These are phyloP conservation scores for Trichonephila inaurata DNA, from an alignment of 1,140 invertebrate species.

Conservation along the genomic window DNA sequence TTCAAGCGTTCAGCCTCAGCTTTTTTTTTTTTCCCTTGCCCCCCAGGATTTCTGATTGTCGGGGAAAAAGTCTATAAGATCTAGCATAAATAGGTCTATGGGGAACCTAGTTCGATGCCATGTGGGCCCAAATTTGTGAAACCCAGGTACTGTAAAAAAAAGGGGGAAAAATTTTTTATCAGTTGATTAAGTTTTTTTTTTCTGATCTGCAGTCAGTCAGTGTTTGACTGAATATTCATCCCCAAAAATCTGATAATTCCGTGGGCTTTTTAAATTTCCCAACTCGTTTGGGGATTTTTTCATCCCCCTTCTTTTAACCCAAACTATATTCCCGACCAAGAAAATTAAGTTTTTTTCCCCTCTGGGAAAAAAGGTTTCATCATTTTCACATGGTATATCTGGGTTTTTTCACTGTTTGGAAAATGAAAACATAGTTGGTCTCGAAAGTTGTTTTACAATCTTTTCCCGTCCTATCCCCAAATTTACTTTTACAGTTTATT, in stretches of 20 bases:
- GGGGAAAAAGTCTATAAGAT: no score
- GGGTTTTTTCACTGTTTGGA: slow-evolving; percentile 6
- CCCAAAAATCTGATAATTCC: not conserved
- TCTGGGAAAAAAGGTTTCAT: slow-evolving; percentile 48
- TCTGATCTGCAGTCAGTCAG: not conserved
- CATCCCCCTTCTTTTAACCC: not conserved
- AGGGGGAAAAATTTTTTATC: not conserved
- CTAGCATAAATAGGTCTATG: no score
- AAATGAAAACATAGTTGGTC: not conserved
- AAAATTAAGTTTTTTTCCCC: not conserved
- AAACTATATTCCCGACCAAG: not conserved
- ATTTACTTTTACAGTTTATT: slow-evolving; percentile 34
- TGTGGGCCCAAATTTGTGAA: no score
- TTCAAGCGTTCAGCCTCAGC: no score
- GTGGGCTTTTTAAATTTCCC: not conserved
- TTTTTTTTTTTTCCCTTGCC: no score
- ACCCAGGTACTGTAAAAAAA: not conserved
- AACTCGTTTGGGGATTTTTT: not conserved
- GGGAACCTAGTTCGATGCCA: no score
- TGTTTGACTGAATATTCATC: not conserved
- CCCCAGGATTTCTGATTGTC: no score
- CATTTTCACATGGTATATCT: slow-evolving; percentile 45
- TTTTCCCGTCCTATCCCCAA: slow-evolving; percentile 29
- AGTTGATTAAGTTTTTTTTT: not conserved
- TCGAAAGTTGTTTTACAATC: slow-evolving; percentile 29